Conservation (phyloP, 2,113 vertebrate species). For the Ivindomyrus marchei region DNA sequence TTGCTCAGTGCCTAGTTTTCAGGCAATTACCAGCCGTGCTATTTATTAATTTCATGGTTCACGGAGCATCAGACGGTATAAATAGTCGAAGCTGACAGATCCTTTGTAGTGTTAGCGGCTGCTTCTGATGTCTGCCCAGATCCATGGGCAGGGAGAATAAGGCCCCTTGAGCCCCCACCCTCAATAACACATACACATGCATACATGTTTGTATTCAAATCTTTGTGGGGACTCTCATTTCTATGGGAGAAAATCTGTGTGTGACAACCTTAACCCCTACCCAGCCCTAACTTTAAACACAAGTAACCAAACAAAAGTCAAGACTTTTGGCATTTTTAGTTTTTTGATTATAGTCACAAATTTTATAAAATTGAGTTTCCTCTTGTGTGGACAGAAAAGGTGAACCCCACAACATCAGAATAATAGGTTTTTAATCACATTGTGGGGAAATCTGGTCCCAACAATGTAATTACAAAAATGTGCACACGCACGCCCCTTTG, state of each 20-base stretch:
- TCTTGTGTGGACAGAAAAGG: no score
- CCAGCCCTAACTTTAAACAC: background rate
- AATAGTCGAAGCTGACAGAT: constrained; percentile 63
- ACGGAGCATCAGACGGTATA: constrained; percentile 61
- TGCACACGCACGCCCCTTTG: background rate
- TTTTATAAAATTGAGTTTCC: background rate
- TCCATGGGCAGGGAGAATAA: constrained; percentile 28
- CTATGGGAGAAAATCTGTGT: background rate
- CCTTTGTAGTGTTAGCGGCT: constrained; percentile 50
- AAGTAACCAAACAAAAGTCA: background rate
- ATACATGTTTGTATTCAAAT: background rate
- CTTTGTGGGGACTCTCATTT: background rate
- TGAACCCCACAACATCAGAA: background rate
- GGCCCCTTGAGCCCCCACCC: background rate
- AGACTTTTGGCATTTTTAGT: background rate
- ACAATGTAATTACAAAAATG: background rate
- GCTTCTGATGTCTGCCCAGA: constrained; percentile 56
- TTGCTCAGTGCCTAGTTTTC: constrained; percentile 56
- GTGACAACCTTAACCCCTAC: background rate
- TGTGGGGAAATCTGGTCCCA: background rate
- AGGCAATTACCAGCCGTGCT: constrained; percentile 65
- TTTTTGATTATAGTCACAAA: background rate
- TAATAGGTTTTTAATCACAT: background rate
- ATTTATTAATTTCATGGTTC: constrained; percentile 73
- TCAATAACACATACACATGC: background rate